A percentile compares a stretch with the other conserved stretches of the same genome.
These are phyloP conservation scores for Cyprinus carpio DNA, from an alignment of 2,113 vertebrate species.

Conservation along the genomic window DNA sequence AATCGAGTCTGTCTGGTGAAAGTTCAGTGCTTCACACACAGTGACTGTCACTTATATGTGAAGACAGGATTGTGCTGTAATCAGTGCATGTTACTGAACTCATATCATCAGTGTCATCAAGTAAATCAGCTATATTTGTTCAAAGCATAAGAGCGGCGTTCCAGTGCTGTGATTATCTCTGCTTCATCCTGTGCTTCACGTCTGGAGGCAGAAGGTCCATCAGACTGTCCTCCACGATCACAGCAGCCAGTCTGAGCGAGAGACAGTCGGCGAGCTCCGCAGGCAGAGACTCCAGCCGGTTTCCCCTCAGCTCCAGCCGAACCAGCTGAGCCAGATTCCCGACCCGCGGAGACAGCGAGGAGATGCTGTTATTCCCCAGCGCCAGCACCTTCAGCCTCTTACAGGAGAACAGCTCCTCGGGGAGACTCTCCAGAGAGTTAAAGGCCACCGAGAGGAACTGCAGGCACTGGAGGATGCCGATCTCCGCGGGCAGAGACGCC, in stretches of 20 bases:
- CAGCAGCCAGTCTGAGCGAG: constrained; percentile 70
- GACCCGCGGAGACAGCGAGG: constrained; percentile 75
- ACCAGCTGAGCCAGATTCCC: constrained; percentile 73
- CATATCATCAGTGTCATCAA: neutral
- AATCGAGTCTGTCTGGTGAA: neutral
- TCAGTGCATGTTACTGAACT: neutral
- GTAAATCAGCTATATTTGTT: neutral
- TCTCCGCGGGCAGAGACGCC: constrained; percentile 75
- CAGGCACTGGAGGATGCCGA: constrained; percentile 81
- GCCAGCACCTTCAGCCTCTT: constrained; percentile 78
- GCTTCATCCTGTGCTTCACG: constrained; percentile 69
- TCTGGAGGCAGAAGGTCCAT: constrained; percentile 77
- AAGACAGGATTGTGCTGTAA: neutral
- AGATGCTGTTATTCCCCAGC: constrained; percentile 79
- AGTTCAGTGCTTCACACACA: neutral
- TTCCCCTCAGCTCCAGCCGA: constrained; percentile 83
- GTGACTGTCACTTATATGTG: neutral
- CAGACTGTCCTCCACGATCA: constrained; percentile 79
- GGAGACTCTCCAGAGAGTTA: constrained; percentile 81
- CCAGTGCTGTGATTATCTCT: constrained; percentile 53
- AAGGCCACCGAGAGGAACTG: constrained; percentile 79
- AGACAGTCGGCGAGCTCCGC: constrained; percentile 76
- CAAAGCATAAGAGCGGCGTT: neutral
- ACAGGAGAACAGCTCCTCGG: constrained; percentile 86
- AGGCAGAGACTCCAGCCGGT: constrained; percentile 79